Percentiles rank a stretch among this genome's conserved stretches.
These are phyloP conservation scores for Aleadryas rufinucha DNA, from an alignment of 2,113 vertebrate genomes.

Conservation along the genomic window DNA sequence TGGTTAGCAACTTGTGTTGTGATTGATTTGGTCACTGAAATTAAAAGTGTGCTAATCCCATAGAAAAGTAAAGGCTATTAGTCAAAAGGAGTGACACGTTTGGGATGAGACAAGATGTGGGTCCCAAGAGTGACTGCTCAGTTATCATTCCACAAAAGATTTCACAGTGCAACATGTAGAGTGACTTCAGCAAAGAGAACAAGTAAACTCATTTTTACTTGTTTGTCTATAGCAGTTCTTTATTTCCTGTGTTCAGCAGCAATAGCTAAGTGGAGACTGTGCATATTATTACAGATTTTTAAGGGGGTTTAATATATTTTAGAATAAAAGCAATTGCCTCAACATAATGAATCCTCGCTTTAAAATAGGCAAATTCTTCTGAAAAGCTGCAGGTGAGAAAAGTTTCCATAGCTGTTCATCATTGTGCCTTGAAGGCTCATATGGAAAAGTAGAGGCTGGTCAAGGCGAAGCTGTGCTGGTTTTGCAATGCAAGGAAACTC, in stretches of 20 bases:
- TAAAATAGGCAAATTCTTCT: background rate
- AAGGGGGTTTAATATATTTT: background rate
- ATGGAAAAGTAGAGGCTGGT: background rate
- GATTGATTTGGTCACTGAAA: background rate
- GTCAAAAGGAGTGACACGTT: rapidly evolving
- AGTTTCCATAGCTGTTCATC: background rate
- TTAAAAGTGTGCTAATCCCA: background rate
- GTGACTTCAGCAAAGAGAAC: background rate
- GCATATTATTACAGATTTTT: background rate
- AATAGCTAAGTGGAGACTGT: background rate
- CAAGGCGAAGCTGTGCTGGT: background rate
- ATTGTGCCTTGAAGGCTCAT: background rate
- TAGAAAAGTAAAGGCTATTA: background rate
- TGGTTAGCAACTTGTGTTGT: background rate
- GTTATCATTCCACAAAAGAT: background rate
- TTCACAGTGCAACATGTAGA: background rate
- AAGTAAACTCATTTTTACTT: background rate
- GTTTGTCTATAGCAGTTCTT: background rate
- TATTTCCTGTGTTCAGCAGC: background rate
- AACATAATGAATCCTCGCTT: background rate
- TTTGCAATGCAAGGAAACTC: background rate
- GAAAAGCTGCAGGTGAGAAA: background rate
- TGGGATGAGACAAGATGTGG: background rate
- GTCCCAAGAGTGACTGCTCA: background rate
- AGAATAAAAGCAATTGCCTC: background rate